Percentiles rank a stretch among this genome's conserved stretches.
Conservation (phyloP, 1,140 invertebrate species). For the Diabrotica undecimpunctata region DNA sequence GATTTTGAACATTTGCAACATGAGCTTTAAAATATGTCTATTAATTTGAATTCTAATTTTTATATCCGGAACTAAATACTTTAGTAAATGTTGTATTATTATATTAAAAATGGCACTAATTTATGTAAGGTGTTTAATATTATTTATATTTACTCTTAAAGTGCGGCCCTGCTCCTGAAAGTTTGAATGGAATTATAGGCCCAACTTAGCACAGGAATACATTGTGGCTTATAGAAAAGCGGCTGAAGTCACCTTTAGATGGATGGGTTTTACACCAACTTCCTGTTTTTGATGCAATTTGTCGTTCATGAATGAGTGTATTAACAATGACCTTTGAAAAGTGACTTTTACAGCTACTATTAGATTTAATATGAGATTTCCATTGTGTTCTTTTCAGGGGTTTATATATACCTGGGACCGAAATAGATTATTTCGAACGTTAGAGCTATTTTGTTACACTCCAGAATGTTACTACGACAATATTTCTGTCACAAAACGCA, state of each 20-base stretch:
- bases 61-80: too few species aligned
- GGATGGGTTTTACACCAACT: slow-evolving; percentile 46
- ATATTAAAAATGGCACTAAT: too few species aligned
- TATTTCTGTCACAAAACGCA: not conserved
- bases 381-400: slow-evolving; percentile 35
- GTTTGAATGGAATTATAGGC: slow-evolving; percentile 37
- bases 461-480: not conserved
- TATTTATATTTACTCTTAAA: not conserved
- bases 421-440: slow-evolving; percentile 40
- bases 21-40: too few species aligned
- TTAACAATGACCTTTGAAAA: slow-evolving; percentile 44
- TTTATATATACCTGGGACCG: slow-evolving; percentile 36
- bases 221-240: slow-evolving; percentile 40
- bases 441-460: slow-evolving; percentile 13
- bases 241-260: slow-evolving; percentile 39
- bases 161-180: slow-evolving; percentile 30
- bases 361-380: slow-evolving; percentile 44
- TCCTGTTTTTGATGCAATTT: slow-evolving; percentile 48
- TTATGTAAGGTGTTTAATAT: too few species aligned
- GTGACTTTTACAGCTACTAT: slow-evolving; percentile 45
- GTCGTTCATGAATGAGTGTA: slow-evolving; percentile 42
- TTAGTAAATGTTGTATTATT: too few species aligned
- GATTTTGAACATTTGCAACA: too few species aligned
- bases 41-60: too few species aligned
- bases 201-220: slow-evolving; percentile 39